phyloP scores from a whole-genome alignment of 2,113 vertebrate genomes.

The Ciconia stormi region DNA sequence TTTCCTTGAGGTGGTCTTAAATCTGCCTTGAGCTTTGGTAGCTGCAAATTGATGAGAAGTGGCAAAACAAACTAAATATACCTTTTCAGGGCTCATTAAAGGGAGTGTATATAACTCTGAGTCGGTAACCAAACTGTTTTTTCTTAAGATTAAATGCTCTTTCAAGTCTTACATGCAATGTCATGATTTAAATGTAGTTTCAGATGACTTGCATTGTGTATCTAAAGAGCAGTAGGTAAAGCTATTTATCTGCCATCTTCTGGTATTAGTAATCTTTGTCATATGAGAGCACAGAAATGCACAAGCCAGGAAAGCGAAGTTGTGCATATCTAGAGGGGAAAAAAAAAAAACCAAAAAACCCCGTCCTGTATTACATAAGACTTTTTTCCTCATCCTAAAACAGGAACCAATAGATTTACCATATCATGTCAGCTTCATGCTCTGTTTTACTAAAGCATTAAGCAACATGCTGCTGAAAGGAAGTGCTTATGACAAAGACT shows the following conservation, averaged over 20 bases:
- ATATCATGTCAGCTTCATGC: background rate
- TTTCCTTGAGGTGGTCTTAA: background rate
- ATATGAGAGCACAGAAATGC: background rate
- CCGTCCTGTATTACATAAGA: background rate
- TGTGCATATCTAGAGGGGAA: background rate
- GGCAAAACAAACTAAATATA: background rate
- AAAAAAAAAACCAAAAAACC: background rate
- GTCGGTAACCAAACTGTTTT: background rate
- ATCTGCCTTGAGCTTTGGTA: background rate
- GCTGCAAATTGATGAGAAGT: background rate
- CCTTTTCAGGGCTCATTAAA: background rate
- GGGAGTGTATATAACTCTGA: background rate
- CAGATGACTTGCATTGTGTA: background rate
- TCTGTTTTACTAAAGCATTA: background rate
- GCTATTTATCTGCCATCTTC: background rate
- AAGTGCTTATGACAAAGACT: background rate
- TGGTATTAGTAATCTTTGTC: background rate
- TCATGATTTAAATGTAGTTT: background rate
- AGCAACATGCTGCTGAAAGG: background rate
- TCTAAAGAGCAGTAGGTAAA: background rate
- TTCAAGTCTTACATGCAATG: background rate
- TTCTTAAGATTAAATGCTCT: background rate
- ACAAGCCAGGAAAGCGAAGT: background rate
- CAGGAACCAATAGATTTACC: background rate
- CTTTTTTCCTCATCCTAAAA: background rate